Conservation (phyloP, 2,888 invertebrate genomes). For the Notocelia uddmanniana region DNA sequence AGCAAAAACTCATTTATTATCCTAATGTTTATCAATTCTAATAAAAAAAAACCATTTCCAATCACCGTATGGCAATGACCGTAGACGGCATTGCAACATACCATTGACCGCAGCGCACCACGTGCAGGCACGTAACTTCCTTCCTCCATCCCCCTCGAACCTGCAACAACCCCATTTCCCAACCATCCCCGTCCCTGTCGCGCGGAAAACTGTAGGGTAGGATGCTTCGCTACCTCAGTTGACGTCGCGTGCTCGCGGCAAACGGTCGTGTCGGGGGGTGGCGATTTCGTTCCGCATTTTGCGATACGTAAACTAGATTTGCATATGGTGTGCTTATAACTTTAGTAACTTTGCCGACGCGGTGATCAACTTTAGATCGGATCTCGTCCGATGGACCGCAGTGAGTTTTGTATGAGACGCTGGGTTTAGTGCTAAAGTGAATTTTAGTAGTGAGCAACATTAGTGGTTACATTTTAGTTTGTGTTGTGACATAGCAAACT, state of each 20-base stretch:
- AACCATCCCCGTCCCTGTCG: slow-evolving; percentile 60
- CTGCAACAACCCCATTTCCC: slow-evolving; percentile 56
- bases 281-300: slow-evolving; percentile 56
- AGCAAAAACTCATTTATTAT: background rate
- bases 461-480: slow-evolving; percentile 18
- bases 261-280: slow-evolving; percentile 56
- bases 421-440: slow-evolving; percentile 36
- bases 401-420: slow-evolving; percentile 36
- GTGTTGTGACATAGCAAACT: slow-evolving; percentile 25
- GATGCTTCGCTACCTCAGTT: slow-evolving; percentile 71
- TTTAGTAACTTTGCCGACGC: slow-evolving; percentile 54
- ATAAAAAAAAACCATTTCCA: slow-evolving; percentile 57
- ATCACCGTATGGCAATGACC: slow-evolving; percentile 81
- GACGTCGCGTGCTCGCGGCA: slow-evolving; percentile 70
- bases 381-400: slow-evolving; percentile 35
- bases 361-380: slow-evolving; percentile 42
- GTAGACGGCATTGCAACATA: slow-evolving; percentile 73
- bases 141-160: slow-evolving; percentile 63
- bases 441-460: slow-evolving; percentile 31
- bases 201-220: slow-evolving; percentile 76
- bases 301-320: slow-evolving; percentile 56
- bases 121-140: slow-evolving; percentile 70
- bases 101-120: slow-evolving; percentile 78
- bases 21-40: background rate
- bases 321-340: slow-evolving; percentile 54